These are phyloP conservation scores for Ormia ochracea DNA, from an alignment of 2,888 invertebrate species.

Conservation along the genomic window DNA sequence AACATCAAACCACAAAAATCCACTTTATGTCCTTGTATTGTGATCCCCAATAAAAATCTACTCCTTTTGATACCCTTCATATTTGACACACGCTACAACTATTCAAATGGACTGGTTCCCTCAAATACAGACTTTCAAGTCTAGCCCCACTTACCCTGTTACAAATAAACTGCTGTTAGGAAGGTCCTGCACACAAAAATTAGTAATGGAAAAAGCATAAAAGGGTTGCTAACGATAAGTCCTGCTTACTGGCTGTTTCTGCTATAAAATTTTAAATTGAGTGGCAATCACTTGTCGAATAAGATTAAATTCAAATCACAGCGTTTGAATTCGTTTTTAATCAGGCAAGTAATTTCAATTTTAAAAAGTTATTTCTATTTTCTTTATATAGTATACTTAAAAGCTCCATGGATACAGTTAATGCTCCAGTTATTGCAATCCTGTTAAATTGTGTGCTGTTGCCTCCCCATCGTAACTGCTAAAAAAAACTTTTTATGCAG, in stretches of 20 bases:
- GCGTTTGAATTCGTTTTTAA: constrained; percentile 1
- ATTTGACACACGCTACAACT: neutral
- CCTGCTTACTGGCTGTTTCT: constrained; percentile 13
- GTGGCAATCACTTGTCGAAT: constrained; percentile 44
- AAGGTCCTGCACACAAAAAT: constrained; percentile 24
- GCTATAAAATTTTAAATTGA: constrained; percentile 45
- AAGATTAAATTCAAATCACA: constrained; percentile 43
- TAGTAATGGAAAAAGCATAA: neutral
- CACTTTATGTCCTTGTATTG: constrained; percentile 48
- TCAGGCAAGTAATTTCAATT: constrained; percentile 10
- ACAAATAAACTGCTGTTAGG: neutral
- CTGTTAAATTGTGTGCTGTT: neutral
- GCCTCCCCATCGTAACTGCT: too few species aligned
- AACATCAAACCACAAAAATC: constrained; percentile 51
- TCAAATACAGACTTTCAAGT: neutral
- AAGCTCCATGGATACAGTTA: neutral
- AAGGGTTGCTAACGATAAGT: constrained; percentile 31
- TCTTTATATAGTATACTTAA: neutral
- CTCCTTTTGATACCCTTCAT: neutral
- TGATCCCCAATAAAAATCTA: constrained; percentile 38
- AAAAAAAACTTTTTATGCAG: too few species aligned
- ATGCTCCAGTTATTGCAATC: neutral
- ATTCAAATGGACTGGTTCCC: neutral
- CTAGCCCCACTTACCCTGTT: neutral
- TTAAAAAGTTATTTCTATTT: neutral